Base-by-base conservation (phyloP, 2,888 invertebrate genomes). In the Calephelis perditalis region DNA sequence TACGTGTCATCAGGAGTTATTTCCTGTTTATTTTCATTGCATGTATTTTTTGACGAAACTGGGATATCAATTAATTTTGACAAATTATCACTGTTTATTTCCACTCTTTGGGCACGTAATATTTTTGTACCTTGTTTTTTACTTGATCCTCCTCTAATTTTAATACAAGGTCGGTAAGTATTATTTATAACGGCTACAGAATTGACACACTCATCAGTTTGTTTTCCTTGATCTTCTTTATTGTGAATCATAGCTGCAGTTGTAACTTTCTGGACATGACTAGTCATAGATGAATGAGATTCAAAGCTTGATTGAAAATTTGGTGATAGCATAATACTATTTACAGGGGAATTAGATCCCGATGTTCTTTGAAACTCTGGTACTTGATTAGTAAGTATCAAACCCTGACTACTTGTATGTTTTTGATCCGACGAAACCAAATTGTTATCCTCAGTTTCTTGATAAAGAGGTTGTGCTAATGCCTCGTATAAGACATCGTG, bases 391-490 rank as follows among this genome's bases (percentile, higher is more conserved):
- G 44, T 44, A 44, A 44, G 44, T 44, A 7, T 44, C 44, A 44
- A 44, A 44, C 44, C 44, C 44, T 44, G 44, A 44, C 44, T 44
- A 44, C 8, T 44, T 11, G 44, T 44, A 44, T 44, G 44, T 44
- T 44, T 44, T 44, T 44, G 44, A 44, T 44, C 44, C 44, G 44
- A 44, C 44, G 44, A 44, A 44, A 44, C 44, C 44, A 44, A 44
- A 44, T 44, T 44, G 44, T 44, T 0, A 44, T 44, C 44, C 44
- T 44, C 44, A 44, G 44, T 44, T 44, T 44, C 44, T 44, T 44
- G 44, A 5, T 44, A 44, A 44, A 44, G 4, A 44, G 44, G 44
- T 44, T 44, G 44, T 2, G 44, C 44, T 44, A 44, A 44, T 44
- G 44, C 44, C 44, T 44, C 44, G 44, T 44, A 10, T 44, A 44